phyloP scores from a whole-genome alignment of 2,113 vertebrate genomes.

The Toxotes chatareus region DNA sequence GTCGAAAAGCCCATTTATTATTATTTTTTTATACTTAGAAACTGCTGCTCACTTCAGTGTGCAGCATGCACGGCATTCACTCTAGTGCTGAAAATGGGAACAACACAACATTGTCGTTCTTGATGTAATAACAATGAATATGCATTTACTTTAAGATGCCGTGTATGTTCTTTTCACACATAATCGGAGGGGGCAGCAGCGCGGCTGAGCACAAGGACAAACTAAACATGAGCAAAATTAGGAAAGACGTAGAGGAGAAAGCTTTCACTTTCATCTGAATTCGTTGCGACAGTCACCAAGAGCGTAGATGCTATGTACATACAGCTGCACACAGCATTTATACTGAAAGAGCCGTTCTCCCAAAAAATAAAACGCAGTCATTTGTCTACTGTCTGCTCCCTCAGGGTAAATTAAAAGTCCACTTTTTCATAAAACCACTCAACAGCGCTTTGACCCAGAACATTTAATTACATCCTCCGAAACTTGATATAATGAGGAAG shows the following conservation, averaged over 20 bases:
- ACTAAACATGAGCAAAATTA: slow-evolving; percentile 54
- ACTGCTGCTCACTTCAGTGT: not conserved
- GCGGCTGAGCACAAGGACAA: slow-evolving; percentile 44
- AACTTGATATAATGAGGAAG: not conserved
- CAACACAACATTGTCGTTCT: slow-evolving; percentile 8
- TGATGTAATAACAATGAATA: slow-evolving; percentile 57
- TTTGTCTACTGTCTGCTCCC: not conserved
- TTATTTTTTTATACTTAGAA: slow-evolving; percentile 1
- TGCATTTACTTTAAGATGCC: slow-evolving; percentile 55
- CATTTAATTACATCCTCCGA: not conserved
- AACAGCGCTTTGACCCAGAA: not conserved
- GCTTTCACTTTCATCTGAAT: slow-evolving; percentile 54
- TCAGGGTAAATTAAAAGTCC: slow-evolving; percentile 2
- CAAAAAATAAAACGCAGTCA: slow-evolving; percentile 16
- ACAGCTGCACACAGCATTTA: slow-evolving; percentile 9
- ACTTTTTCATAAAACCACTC: not conserved
- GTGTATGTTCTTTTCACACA: slow-evolving; percentile 29
- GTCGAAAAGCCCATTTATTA: slow-evolving; percentile 24
- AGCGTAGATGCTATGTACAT: slow-evolving; percentile 17
- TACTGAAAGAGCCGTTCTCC: slow-evolving; percentile 4
- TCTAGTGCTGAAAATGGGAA: slow-evolving; percentile 10
- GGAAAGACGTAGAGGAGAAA: slow-evolving; percentile 45
- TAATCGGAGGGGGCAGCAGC: slow-evolving; percentile 52
- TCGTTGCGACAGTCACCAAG: slow-evolving; percentile 38
- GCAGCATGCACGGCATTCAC: not conserved